phyloP scores from a whole-genome alignment of 2,888 invertebrate species.

The Dicyrtomina minuta region DNA sequence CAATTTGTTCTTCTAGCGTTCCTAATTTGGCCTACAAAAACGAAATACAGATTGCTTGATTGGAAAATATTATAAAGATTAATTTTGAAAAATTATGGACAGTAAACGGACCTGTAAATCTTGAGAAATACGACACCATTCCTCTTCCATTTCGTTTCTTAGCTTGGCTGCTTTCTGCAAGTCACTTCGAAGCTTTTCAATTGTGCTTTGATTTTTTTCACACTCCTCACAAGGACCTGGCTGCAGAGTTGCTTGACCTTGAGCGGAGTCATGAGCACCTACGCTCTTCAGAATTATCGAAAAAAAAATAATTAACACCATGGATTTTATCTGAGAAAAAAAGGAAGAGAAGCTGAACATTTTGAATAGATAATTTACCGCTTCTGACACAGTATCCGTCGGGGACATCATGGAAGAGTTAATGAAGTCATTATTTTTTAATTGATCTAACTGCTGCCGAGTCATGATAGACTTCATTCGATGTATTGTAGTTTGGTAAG shows the following conservation, averaged over 20 bases:
- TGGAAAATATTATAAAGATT: neutral
- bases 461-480: constrained; percentile 58
- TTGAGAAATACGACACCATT: constrained; percentile 75
- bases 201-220: constrained; percentile 62
- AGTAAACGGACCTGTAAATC: constrained; percentile 56
- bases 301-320: neutral
- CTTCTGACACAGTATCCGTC: neutral
- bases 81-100: neutral
- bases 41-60: neutral
- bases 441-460: constrained; percentile 58
- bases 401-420: constrained; percentile 9
- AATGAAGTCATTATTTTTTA: constrained; percentile 55
- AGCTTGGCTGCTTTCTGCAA: constrained; percentile 71
- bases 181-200: constrained; percentile 62
- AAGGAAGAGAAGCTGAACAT: constrained; percentile 5
- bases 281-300: constrained; percentile 17
- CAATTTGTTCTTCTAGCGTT: constrained; percentile 57
- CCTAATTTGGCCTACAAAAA: constrained; percentile 18
- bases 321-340: too few species aligned
- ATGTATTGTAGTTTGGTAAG: constrained; percentile 58
- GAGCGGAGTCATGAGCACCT: neutral
- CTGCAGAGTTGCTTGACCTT: neutral
- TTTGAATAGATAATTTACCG: too few species aligned
- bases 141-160: constrained; percentile 73
- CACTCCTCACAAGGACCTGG: constrained; percentile 65